Conservation (phyloP, 1,140 invertebrate genomes). For the Elysia chlorotica region DNA sequence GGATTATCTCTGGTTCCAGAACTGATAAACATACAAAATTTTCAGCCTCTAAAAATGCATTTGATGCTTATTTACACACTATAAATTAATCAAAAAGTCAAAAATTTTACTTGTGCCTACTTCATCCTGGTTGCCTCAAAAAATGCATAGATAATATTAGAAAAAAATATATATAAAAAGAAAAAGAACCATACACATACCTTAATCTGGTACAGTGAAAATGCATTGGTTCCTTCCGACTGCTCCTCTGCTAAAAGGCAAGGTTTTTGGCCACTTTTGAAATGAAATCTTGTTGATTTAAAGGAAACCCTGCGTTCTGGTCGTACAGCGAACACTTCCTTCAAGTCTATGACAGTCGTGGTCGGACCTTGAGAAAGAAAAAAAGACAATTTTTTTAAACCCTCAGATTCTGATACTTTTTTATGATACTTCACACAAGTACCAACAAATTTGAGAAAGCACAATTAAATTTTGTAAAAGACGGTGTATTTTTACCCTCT, state of each 20-base stretch:
- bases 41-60: not conserved
- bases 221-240: slow-evolving; percentile 1
- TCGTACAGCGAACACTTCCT: slow-evolving; percentile 19
- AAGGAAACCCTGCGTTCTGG: not conserved
- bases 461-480: not conserved
- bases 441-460: not conserved
- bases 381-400: not conserved
- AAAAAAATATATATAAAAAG: not conserved
- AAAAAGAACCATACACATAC: not conserved
- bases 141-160: not conserved
- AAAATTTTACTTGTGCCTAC: not conserved
- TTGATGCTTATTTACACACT: not conserved
- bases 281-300: not conserved
- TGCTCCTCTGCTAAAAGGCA: not conserved
- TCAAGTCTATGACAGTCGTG: not conserved
- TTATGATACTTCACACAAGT: not conserved
- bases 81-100: not conserved
- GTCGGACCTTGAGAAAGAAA: not conserved
- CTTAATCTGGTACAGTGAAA: slow-evolving; percentile 11
- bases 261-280: not conserved
- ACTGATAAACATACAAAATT: not conserved
- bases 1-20: not conserved
- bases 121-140: not conserved
- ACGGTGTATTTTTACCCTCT: not conserved
- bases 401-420: not conserved